Conservation (phyloP, 2,888 invertebrate genomes). For the Crematogaster levior region DNA sequence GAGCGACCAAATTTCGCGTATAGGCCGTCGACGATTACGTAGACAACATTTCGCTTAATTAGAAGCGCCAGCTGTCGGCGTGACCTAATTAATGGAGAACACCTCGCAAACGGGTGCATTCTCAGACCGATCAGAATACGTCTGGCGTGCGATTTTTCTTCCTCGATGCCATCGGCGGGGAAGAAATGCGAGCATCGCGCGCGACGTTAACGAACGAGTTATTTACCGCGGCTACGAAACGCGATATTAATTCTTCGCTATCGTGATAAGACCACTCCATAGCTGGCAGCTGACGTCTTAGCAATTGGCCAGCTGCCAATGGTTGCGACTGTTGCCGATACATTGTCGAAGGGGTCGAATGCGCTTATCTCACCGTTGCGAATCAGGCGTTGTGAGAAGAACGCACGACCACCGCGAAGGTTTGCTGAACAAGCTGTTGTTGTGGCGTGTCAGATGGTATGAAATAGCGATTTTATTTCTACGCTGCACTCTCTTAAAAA, state of each 20-base stretch:
- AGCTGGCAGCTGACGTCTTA: conserved; percentile 69
- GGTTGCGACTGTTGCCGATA: conserved; percentile 58
- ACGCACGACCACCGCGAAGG: conserved; percentile 1
- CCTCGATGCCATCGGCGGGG: neutral
- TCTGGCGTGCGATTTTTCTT: conserved; percentile 2
- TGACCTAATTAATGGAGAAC: conserved; percentile 23
- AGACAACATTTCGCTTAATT: conserved; percentile 5
- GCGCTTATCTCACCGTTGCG: conserved; percentile 47
- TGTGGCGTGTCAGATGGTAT: conserved; percentile 11
- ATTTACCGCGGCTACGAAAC: conserved; percentile 62
- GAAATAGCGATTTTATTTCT: neutral
- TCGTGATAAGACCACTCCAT: conserved; percentile 66
- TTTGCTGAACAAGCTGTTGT: conserved; percentile 1
- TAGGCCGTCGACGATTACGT: neutral
- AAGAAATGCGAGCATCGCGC: conserved; percentile 16
- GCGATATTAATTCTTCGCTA: conserved; percentile 68
- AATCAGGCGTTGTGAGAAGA: neutral
- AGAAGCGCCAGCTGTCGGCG: neutral
- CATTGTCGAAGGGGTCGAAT: conserved; percentile 59
- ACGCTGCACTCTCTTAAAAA: neutral
- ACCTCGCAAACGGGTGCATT: neutral
- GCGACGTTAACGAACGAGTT: conserved; percentile 69
- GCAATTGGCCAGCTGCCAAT: conserved; percentile 79
- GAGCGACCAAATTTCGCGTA: conserved; percentile 1
- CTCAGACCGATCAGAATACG: conserved; percentile 2